A percentile compares a stretch with the other conserved stretches of the same genome.
Conservation (phyloP, 2,113 vertebrate genomes). For the Notiomystis cincta region DNA sequence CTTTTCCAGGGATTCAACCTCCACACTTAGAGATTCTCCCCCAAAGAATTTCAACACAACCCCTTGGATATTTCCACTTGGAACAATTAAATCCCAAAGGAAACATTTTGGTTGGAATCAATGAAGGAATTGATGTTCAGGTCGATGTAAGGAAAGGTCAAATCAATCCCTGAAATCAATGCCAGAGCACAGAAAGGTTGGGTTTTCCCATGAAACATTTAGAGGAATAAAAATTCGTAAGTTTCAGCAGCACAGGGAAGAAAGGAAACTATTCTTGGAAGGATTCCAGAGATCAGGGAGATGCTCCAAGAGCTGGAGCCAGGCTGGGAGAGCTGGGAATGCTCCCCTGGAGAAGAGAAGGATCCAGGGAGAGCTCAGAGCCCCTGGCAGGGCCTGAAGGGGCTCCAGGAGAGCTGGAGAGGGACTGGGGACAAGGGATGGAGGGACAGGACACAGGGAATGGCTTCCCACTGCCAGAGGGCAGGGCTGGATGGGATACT, state of each 20-base stretch:
- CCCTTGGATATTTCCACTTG: not conserved
- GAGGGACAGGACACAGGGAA: not conserved
- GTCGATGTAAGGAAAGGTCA: not conserved
- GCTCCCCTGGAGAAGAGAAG: not conserved
- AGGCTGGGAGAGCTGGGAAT: not conserved
- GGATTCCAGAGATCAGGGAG: not conserved
- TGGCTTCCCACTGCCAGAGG: fast-evolving
- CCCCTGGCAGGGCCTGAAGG: not conserved
- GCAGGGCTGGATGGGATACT: fast-evolving
- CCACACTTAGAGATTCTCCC: not conserved
- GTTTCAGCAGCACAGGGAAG: not conserved
- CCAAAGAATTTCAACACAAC: not conserved
- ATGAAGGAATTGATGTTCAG: not conserved
- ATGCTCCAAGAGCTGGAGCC: not conserved
- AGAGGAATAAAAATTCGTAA: not conserved
- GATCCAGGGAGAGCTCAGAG: not conserved
- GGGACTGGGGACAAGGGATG: not conserved
- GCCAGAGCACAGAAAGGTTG: not conserved
- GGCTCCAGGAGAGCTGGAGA: not conserved
- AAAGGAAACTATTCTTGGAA: fast-evolving
- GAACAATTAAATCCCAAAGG: not conserved
- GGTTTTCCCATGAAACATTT: not conserved
- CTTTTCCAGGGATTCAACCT: not conserved
- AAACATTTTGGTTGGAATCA: not conserved
- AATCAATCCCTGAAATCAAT: not conserved